phyloP scores from a whole-genome alignment of 2,888 invertebrate genomes.

The Chydorus sphaericus region DNA sequence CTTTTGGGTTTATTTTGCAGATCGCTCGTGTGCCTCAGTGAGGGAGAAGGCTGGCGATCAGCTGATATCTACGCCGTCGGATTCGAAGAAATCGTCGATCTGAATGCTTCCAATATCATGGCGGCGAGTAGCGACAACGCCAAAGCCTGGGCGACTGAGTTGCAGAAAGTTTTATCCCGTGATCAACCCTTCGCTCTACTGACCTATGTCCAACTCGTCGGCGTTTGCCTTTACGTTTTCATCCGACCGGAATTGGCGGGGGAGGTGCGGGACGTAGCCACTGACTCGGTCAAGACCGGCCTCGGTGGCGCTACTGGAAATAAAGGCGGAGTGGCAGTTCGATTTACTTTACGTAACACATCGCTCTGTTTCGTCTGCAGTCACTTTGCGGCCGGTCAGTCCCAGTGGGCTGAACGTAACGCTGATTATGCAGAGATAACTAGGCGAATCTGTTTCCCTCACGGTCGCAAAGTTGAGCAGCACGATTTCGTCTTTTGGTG shows the following conservation, averaged over 20 bases:
- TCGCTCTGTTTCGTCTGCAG: constrained; percentile 96
- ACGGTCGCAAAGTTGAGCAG: constrained; percentile 73
- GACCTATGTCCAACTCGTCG: constrained; percentile 89
- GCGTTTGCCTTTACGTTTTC: constrained; percentile 92
- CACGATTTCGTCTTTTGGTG: constrained; percentile 99
- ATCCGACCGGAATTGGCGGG: constrained; percentile 77
- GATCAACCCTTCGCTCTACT: constrained; percentile 77
- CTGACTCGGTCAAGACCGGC: constrained; percentile 95
- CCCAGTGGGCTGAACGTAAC: constrained; percentile 85
- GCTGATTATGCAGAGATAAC: constrained; percentile 93
- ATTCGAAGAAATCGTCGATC: constrained; percentile 97
- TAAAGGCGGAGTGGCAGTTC: constrained; percentile 80
- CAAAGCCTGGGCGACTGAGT: constrained; percentile 85
- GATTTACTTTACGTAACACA: constrained; percentile 79
- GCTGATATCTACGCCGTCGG: constrained; percentile 95
- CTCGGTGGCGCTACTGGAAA: constrained; percentile 87
- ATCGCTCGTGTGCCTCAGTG: constrained; percentile 3
- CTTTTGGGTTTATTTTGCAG: neutral
- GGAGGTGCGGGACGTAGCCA: constrained; percentile 78
- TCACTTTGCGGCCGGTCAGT: constrained; percentile 97
- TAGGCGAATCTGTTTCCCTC: constrained; percentile 54
- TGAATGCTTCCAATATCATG: constrained; percentile 96
- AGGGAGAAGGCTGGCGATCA: constrained; percentile 26
- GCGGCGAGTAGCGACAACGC: constrained; percentile 88
- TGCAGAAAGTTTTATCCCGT: constrained; percentile 78